Evolutionary conservation across 2,113 vertebrate species (phyloP), one percentile per base, ranked within the genome.

Genomic region (Castor canadensis): DNA sequence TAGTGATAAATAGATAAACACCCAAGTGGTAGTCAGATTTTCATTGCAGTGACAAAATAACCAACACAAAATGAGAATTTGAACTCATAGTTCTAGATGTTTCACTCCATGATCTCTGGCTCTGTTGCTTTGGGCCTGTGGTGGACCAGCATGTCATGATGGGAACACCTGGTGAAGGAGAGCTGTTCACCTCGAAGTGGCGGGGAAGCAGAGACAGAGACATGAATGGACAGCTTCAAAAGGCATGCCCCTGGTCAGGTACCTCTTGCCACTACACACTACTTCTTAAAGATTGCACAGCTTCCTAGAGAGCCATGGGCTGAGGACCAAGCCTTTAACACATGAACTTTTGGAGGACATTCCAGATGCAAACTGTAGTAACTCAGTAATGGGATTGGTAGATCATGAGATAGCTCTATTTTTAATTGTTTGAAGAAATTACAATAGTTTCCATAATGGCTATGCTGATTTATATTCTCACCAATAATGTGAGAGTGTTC

Each of bases 371-470:
- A 49, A n/a, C 1, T 8, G 16, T 12, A 24, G 45, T 5, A 66
- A 67, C 11, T 22, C 20, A 24, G 6, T 15, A 49, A 30, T 16
- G 11, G 26, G 3, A 26, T 17, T 66, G 0, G 10, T 9, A 13
- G 32, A 8, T 15, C 62, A 5, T 15, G 8, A 0, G 1, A 10
- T 49, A 7, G 20, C 6, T 49, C 3, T 47, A 47, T 49, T 26
- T 49, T 49, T 0, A 67, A 20, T 32, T 32, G 30, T 17, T 6
- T 3, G 15, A 35, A 49, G 15, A 67, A 10, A 19, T 49, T 16
- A 12, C 32, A 28, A 35, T 26, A 85, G 12, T 52, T 28, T 69
- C 12, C 22, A 69, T 16, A 30, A 86, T 69, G 47, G 16, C 15
- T 7, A 13, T 28, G 28, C 8, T 11, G 38, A 56, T 52, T 38